Conservation (phyloP, 2,888 invertebrate species). For the Leptogaster cylindrica region DNA sequence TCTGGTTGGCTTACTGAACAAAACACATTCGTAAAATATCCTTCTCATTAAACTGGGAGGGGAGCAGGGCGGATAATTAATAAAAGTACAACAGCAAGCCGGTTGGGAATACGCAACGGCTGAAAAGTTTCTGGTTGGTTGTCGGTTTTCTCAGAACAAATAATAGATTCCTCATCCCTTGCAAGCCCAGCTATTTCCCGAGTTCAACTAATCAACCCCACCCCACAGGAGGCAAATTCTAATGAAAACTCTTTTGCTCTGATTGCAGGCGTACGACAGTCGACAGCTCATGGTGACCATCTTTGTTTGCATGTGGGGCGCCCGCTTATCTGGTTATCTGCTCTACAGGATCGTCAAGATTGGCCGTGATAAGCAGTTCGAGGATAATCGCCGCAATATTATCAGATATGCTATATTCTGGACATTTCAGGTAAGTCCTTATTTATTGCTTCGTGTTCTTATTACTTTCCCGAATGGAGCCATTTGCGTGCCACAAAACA, state of each 20-base stretch:
- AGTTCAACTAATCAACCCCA: not conserved
- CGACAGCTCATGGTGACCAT: constrained; percentile 90
- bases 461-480: not conserved
- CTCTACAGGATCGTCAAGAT: constrained; percentile 86
- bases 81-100: constrained; percentile 18
- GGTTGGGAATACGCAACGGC: too few species aligned
- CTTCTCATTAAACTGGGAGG: not conserved
- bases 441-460: not conserved
- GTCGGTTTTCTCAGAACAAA: constrained; percentile 14
- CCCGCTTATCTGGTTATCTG: constrained; percentile 83
- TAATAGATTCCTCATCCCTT: constrained; percentile 16
- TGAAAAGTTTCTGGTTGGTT: too few species aligned
- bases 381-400: constrained; percentile 84
- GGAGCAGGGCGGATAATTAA: not conserved
- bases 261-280: constrained; percentile 76
- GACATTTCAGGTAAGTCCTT: constrained; percentile 78
- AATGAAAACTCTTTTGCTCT: constrained; percentile 40
- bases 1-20: too few species aligned
- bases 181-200: not conserved
- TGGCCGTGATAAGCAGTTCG: constrained; percentile 89
- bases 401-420: constrained; percentile 91
- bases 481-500: constrained; percentile 6
- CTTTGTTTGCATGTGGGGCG: constrained; percentile 87
- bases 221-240: constrained; percentile 9
- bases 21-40: too few species aligned